phyloP scores from a whole-genome alignment of 2,797 vertebrate genomes.

The Eupleurogrammus muticus region DNA sequence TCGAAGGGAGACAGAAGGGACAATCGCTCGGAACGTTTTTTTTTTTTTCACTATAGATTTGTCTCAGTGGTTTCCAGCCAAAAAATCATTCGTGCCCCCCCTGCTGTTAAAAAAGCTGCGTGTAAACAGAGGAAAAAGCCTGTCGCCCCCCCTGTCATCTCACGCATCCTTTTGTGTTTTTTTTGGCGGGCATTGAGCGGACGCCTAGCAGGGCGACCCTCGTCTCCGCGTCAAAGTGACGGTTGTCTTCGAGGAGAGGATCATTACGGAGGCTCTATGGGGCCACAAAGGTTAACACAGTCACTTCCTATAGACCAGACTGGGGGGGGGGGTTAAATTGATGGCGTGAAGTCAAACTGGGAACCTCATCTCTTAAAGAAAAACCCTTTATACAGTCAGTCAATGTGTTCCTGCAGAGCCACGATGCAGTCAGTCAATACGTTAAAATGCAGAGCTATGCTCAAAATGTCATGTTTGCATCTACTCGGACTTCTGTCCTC shows the following conservation, averaged over 20 bases:
- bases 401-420: conserved; percentile 1
- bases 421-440: neutral
- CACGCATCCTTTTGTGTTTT: conserved; percentile 68
- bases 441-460: too few species aligned
- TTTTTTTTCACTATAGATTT: conserved; percentile 61
- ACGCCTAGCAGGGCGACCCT: conserved; percentile 69
- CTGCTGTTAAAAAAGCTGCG: conserved; percentile 51
- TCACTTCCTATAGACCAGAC: conserved; percentile 59
- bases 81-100: conserved; percentile 68
- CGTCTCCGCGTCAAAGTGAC: conserved; percentile 71
- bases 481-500: too few species aligned
- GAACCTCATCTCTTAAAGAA: neutral
- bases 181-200: conserved; percentile 67
- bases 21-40: too few species aligned
- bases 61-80: conserved; percentile 63
- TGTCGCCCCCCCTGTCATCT: conserved; percentile 30
- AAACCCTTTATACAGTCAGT: neutral
- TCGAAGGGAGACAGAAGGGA: conserved; percentile 30
- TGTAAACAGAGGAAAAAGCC: conserved; percentile 65
- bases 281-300: conserved; percentile 80
- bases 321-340: conserved; percentile 23
- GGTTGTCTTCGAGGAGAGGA: conserved; percentile 73
- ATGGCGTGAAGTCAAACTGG: neutral
- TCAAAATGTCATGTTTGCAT: too few species aligned
- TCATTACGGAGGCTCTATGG: conserved; percentile 74